Evolutionary conservation across 2,113 vertebrate genomes (phyloP).

Genomic region (Odontophorus gujanensis): DNA sequence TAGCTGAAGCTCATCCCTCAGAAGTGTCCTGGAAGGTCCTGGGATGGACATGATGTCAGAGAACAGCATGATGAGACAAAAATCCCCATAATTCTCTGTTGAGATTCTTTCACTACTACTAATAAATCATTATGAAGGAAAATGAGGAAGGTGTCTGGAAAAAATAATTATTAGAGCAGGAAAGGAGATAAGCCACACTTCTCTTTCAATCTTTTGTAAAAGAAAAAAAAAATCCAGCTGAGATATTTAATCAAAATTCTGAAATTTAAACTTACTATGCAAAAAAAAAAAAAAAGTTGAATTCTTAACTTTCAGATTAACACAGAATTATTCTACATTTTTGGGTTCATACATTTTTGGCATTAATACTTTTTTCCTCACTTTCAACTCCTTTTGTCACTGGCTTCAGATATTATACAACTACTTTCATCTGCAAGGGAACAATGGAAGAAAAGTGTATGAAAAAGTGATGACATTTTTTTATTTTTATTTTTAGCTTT

Average conservation of each 20-base stretch:
- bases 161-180: not conserved
- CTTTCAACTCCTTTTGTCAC: not conserved
- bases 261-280: not conserved
- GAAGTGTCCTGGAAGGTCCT: not conserved
- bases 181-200: not conserved
- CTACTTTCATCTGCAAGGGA: not conserved
- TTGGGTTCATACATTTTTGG: fast-evolving
- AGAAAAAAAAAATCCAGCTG: not conserved
- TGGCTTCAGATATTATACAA: not conserved
- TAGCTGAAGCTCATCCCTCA: not conserved
- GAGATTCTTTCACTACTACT: not conserved
- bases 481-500: not conserved
- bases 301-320: not conserved
- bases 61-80: not conserved
- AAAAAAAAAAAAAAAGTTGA: not conserved
- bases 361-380: not conserved
- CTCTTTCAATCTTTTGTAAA: not conserved
- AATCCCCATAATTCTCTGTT: not conserved
- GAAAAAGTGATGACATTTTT: not conserved
- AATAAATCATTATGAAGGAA: not conserved
- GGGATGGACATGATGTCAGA: not conserved
- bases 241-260: not conserved
- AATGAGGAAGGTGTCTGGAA: not conserved
- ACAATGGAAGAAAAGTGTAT: not conserved
- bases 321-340: not conserved